Evolutionary conservation across 1,140 invertebrate genomes (phyloP).

Genomic region (Oncopodura yosiiana): DNA sequence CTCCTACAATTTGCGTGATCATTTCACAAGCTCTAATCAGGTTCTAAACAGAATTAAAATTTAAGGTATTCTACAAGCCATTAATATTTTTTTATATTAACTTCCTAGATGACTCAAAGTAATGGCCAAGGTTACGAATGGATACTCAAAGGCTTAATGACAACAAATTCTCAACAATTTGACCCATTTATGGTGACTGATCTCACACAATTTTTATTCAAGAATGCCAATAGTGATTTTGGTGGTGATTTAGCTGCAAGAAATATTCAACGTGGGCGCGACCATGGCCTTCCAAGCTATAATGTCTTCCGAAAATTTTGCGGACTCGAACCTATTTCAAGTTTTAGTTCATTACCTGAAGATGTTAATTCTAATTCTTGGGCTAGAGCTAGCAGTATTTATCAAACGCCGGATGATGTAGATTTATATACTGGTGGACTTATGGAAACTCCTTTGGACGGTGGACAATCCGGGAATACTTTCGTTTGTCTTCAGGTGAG

Average conservation of each 20-base stretch:
- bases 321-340: conserved; percentile 38
- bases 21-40: conserved; percentile 5
- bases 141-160: conserved; percentile 70
- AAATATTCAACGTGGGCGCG: conserved; percentile 63
- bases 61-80: too few species aligned
- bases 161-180: conserved; percentile 83
- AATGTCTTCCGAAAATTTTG: conserved; percentile 47
- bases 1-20: neutral
- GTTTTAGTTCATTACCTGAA: neutral
- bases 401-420: conserved; percentile 39
- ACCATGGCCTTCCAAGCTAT: conserved; percentile 53
- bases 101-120: neutral
- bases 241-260: conserved; percentile 72
- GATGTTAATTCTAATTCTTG: neutral
- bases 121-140: conserved; percentile 49
- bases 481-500: conserved; percentile 48
- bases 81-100: neutral
- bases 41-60: neutral
- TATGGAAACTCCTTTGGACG: conserved; percentile 44
- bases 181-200: conserved; percentile 87
- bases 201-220: conserved; percentile 84
- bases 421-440: conserved; percentile 49
- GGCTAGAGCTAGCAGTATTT: conserved; percentile 24
- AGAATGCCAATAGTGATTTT: conserved; percentile 61
- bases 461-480: conserved; percentile 48